phyloP scores from a whole-genome alignment of 2,797 vertebrate species.

The Sebastes vulpes region DNA sequence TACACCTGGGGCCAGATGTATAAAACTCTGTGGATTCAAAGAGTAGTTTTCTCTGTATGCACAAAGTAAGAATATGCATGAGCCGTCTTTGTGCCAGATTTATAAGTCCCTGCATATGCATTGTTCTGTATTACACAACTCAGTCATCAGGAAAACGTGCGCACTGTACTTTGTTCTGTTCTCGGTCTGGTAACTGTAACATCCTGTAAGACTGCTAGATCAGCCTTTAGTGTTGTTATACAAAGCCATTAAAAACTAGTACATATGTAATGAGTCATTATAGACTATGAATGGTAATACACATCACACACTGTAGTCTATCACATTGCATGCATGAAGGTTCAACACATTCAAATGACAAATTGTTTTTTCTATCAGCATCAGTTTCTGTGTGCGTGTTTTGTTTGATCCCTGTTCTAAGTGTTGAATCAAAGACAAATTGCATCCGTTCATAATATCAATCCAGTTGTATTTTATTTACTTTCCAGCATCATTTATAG shows the following conservation, averaged over 20 bases:
- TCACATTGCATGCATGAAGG: neutral
- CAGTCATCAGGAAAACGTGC: neutral
- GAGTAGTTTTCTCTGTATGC: neutral
- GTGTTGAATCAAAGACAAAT: neutral
- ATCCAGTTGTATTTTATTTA: slow-evolving; percentile 51
- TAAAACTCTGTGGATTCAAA: neutral
- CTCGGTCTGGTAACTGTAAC: neutral
- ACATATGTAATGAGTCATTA: neutral
- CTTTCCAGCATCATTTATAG: slow-evolving; percentile 55
- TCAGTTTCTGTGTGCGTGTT: neutral
- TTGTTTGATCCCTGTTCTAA: neutral
- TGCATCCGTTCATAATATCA: neutral
- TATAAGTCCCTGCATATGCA: slow-evolving; percentile 11
- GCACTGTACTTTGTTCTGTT: neutral
- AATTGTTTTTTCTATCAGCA: neutral
- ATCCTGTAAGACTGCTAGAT: neutral
- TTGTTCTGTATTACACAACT: slow-evolving; percentile 6
- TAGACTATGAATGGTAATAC: neutral
- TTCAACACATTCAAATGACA: neutral
- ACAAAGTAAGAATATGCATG: slow-evolving; percentile 19
- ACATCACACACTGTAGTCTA: neutral
- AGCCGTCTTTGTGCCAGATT: slow-evolving; percentile 2
- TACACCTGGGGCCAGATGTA: slow-evolving; percentile 16
- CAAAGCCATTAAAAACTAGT: neutral
- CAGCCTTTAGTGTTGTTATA: neutral